These are phyloP conservation scores for Sminthurinus signatus DNA, from an alignment of 1,140 invertebrate species.

Conservation along the genomic window DNA sequence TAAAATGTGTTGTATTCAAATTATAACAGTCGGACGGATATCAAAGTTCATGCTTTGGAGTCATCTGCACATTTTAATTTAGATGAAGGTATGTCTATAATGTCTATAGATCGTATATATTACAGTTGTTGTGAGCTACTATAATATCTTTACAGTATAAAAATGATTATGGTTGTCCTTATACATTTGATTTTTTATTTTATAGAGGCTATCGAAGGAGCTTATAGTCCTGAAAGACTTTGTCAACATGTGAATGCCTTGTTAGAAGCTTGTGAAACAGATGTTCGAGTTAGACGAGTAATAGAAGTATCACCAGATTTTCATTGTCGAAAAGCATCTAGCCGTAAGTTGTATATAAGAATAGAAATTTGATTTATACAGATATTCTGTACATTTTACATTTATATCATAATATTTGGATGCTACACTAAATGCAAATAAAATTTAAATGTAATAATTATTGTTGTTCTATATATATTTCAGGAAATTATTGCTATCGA, in stretches of 20 bases:
- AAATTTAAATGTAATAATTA: too few relatives aligned
- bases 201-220: too few relatives aligned
- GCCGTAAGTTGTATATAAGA: too few relatives aligned
- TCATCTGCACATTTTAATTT: conserved; percentile 17
- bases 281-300: conserved; percentile 28
- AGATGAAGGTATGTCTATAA: too few relatives aligned
- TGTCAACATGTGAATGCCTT: conserved; percentile 29
- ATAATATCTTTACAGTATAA: background rate
- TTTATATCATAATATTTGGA: too few relatives aligned
- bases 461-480: too few relatives aligned
- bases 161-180: background rate
- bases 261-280: conserved; percentile 29
- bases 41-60: conserved; percentile 31
- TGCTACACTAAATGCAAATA: too few relatives aligned
- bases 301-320: conserved; percentile 30
- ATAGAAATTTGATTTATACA: too few relatives aligned
- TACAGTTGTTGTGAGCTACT: background rate
- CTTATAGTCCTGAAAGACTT: conserved; percentile 23
- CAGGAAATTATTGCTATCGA: conserved; percentile 28
- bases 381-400: too few relatives aligned
- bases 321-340: conserved; percentile 19
- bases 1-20: too few relatives aligned
- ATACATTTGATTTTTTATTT: too few relatives aligned
- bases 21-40: conserved; percentile 36
- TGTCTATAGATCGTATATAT: background rate